Percentiles rank a stretch among this genome's conserved stretches.
These are phyloP conservation scores for Triplophysa rosa DNA, from an alignment of 2,113 vertebrate species.

Conservation along the genomic window DNA sequence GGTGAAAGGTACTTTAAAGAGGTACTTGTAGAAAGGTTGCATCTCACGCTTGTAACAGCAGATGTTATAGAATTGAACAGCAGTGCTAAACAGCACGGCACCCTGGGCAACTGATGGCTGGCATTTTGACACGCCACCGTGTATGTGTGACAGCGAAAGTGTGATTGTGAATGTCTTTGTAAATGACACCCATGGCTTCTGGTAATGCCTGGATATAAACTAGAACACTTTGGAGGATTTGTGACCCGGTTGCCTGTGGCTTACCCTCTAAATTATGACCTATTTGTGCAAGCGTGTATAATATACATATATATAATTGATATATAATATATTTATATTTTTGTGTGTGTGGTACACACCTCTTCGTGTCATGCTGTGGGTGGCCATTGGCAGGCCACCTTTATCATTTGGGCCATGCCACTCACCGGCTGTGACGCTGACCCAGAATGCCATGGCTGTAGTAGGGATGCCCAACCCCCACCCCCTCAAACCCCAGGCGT, in stretches of 20 bases:
- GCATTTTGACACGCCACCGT: conserved; percentile 60
- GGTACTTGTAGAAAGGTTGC: conserved; percentile 18
- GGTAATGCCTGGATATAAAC: background rate
- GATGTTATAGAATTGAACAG: conserved; percentile 32
- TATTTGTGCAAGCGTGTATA: background rate
- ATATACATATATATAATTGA: background rate
- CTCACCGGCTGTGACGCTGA: conserved; percentile 14
- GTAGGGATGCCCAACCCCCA: conserved; percentile 36
- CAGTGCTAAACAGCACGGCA: conserved; percentile 33
- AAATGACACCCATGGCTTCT: conserved; percentile 49
- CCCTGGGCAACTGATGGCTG: conserved; percentile 32
- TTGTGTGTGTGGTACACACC: background rate
- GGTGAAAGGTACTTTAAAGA: conserved; percentile 27
- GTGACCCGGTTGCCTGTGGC: conserved; percentile 7
- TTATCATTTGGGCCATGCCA: conserved; percentile 26
- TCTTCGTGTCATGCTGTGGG: background rate
- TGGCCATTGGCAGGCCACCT: conserved; percentile 27
- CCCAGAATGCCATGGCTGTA: conserved; percentile 23
- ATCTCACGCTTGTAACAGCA: conserved; percentile 30
- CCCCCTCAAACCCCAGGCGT: conserved; percentile 33
- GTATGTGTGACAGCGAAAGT: conserved; percentile 25
- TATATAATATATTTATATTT: background rate
- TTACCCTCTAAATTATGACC: background rate
- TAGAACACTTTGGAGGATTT: conserved; percentile 9
- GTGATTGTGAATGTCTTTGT: conserved; percentile 28